Percentiles rank a stretch among this genome's conserved stretches.
phyloP scores from a whole-genome alignment of 2,797 vertebrate species.

The Macropus fuliginosus region DNA sequence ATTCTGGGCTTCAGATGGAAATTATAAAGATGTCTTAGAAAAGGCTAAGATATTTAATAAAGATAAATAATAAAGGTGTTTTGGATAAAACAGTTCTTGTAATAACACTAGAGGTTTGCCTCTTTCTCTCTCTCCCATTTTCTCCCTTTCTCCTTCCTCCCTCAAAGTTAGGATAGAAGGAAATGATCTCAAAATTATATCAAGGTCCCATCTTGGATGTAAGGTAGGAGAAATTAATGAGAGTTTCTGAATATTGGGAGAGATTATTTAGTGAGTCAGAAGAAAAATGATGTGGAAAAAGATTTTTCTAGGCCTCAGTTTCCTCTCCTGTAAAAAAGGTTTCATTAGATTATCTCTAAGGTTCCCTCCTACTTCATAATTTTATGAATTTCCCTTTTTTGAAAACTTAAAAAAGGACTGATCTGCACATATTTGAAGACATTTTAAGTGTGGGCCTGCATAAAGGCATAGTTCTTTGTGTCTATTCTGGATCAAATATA shows the following conservation, averaged over 20 bases:
- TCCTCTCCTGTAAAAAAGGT: not conserved
- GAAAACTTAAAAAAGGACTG: not conserved
- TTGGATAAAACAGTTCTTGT: not conserved
- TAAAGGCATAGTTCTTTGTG: not conserved
- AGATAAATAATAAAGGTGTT: not conserved
- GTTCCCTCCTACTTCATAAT: not conserved
- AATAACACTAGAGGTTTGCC: not conserved
- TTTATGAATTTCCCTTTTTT: not conserved
- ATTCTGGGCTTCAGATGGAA: not conserved
- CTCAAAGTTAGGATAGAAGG: not conserved
- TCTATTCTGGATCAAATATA: not conserved
- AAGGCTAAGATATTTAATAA: not conserved
- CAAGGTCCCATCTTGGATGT: not conserved
- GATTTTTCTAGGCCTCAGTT: not conserved
- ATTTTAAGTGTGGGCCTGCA: not conserved
- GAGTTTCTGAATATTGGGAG: not conserved
- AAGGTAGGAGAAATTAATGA: not conserved
- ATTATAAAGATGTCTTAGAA: not conserved
- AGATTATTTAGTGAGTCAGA: not conserved
- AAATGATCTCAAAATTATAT: not conserved
- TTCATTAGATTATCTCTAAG: not conserved
- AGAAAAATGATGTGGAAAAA: not conserved
- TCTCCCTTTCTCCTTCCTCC: not conserved
- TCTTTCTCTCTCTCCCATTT: not conserved
- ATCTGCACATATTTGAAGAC: not conserved